These are phyloP conservation scores for Phalacrocorax pelagicus DNA, from an alignment of 2,113 vertebrate genomes.

Conservation along the genomic window DNA sequence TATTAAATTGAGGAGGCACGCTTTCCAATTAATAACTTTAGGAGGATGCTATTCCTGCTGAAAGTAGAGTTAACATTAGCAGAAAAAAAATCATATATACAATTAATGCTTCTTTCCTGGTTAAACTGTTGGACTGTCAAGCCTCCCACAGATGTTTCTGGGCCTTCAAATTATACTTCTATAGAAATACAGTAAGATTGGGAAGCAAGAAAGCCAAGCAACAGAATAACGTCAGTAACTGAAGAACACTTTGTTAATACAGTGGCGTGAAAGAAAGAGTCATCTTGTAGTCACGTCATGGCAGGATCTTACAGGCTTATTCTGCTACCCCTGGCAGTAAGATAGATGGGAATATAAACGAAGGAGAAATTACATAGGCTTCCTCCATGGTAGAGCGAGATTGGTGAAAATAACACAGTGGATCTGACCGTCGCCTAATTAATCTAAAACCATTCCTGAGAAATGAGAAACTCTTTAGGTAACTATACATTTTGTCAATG, in stretches of 20 bases:
- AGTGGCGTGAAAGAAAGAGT: background rate
- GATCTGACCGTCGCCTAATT: background rate
- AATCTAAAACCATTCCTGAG: background rate
- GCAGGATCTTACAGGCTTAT: background rate
- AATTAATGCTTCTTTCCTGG: background rate
- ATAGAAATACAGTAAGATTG: background rate
- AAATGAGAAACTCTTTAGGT: background rate
- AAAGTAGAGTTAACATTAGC: background rate
- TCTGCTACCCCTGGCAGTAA: background rate
- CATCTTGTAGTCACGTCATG: background rate
- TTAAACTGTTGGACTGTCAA: background rate
- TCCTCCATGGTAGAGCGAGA: accelerated
- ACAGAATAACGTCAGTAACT: background rate
- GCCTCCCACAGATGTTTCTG: background rate
- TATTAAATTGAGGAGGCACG: background rate
- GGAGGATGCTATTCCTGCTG: background rate
- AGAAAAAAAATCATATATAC: background rate
- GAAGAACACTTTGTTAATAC: background rate
- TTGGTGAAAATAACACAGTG: background rate
- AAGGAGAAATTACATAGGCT: background rate
- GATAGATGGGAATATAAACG: background rate
- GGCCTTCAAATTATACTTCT: background rate
- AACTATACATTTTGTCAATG: background rate
- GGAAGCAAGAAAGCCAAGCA: background rate
- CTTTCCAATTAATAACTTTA: background rate